phyloP scores from a whole-genome alignment of 2,113 vertebrate species.

The Trinectes maculatus region DNA sequence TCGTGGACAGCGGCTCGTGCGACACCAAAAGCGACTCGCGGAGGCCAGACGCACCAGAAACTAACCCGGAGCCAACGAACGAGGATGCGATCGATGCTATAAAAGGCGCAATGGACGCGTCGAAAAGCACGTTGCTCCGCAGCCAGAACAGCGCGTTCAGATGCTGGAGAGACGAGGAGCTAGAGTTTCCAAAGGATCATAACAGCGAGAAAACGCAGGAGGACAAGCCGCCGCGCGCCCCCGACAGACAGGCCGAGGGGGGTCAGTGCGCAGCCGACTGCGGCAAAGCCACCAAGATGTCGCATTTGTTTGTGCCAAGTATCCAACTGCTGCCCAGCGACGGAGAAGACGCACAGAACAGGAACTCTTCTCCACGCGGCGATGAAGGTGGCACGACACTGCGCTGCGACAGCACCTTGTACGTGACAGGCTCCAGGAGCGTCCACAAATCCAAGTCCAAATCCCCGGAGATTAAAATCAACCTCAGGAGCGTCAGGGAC shows the following conservation, averaged over 20 bases:
- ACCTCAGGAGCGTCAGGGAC: slow-evolving; percentile 83
- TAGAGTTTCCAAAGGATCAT: slow-evolving; percentile 83
- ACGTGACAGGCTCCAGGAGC: slow-evolving; percentile 53
- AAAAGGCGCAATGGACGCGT: slow-evolving; percentile 86
- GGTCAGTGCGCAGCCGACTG: slow-evolving; percentile 46
- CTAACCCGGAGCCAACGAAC: slow-evolving; percentile 62
- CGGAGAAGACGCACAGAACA: slow-evolving; percentile 66
- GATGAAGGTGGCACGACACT: slow-evolving; percentile 24
- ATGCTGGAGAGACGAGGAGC: slow-evolving; percentile 92
- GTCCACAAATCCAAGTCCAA: slow-evolving; percentile 73
- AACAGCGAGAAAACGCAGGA: slow-evolving; percentile 69
- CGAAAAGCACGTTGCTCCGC: slow-evolving; percentile 88
- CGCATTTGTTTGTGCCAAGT: slow-evolving; percentile 92
- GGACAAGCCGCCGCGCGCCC: slow-evolving; percentile 38
- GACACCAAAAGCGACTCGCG: slow-evolving; percentile 79
- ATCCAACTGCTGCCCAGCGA: slow-evolving; percentile 85
- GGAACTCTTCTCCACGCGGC: slow-evolving; percentile 16
- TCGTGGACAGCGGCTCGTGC: slow-evolving; percentile 79
- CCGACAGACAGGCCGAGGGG: slow-evolving; percentile 35
- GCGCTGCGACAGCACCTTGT: slow-evolving; percentile 58
- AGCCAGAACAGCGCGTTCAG: slow-evolving; percentile 97
- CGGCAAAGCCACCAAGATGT: slow-evolving; percentile 89
- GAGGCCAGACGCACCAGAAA: slow-evolving; percentile 64
- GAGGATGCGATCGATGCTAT: slow-evolving; percentile 85
- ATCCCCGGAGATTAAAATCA: slow-evolving; percentile 93